These are phyloP conservation scores for Hassar affinis DNA, from an alignment of 2,113 vertebrate genomes.

Conservation along the genomic window DNA sequence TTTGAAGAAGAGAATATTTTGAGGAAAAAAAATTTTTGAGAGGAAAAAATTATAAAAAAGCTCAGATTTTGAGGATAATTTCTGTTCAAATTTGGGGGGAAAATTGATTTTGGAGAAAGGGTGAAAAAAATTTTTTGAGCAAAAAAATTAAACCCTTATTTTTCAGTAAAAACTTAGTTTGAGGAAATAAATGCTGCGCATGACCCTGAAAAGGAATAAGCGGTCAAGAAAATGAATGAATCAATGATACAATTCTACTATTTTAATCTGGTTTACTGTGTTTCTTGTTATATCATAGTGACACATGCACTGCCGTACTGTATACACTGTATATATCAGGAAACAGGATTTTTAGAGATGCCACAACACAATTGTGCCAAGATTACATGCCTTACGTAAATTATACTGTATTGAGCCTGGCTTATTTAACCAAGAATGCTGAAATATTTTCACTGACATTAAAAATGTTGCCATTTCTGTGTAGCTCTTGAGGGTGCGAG, in stretches of 20 bases:
- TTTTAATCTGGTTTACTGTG: no score
- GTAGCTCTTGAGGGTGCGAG: slow-evolving; percentile 87
- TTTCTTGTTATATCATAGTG: not conserved
- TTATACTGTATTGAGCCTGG: not conserved
- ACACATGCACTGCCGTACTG: not conserved
- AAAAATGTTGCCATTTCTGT: slow-evolving; percentile 16
- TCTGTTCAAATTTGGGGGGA: not conserved
- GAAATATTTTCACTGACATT: not conserved
- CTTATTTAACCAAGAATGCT: not conserved
- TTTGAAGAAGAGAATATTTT: not conserved
- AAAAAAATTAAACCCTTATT: not conserved
- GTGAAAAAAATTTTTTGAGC: not conserved
- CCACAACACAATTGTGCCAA: not conserved
- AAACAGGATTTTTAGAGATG: not conserved
- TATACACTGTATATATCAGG: not conserved
- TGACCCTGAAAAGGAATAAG: no score
- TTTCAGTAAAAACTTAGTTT: not conserved
- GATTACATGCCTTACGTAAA: not conserved
- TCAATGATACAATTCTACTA: no score
- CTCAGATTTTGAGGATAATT: no score
- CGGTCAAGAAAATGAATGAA: no score
- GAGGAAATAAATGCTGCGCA: no score
- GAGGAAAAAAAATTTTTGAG: not conserved
- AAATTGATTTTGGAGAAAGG: not conserved
- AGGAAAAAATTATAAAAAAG: no score